A percentile compares a stretch with the other conserved stretches of the same genome.
These are phyloP conservation scores for Mythimna lalbum DNA, from an alignment of 2,888 invertebrate species.

Conservation along the genomic window DNA sequence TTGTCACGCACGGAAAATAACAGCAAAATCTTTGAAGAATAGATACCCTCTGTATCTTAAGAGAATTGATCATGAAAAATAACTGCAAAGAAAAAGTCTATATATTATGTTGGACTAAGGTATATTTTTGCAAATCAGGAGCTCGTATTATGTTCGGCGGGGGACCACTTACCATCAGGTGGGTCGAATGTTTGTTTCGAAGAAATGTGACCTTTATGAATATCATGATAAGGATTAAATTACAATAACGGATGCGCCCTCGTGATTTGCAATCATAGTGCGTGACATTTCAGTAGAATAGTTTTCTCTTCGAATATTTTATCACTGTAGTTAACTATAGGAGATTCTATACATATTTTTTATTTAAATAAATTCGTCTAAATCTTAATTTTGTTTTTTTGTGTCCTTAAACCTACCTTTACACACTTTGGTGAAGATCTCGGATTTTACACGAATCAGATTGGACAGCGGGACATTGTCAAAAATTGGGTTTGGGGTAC, in stretches of 20 bases:
- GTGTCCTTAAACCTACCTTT: background rate
- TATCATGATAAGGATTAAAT: background rate
- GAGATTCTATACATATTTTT: conserved; percentile 40
- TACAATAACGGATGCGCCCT: background rate
- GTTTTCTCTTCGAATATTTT: conserved; percentile 41
- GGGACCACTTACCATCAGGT: too few species aligned
- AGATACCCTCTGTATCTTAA: background rate
- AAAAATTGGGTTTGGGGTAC: too few species aligned
- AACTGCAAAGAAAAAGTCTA: background rate
- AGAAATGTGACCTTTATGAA: background rate
- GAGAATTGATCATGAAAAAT: background rate
- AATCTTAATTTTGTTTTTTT: conserved; percentile 3
- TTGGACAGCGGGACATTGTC: too few species aligned
- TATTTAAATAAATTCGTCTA: conserved; percentile 41
- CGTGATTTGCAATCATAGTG: background rate
- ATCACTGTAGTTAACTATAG: conserved; percentile 13
- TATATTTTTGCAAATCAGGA: conserved; percentile 1
- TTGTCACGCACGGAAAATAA: conserved; percentile 5
- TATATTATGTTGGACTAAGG: background rate
- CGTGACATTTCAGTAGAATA: conserved; percentile 20
- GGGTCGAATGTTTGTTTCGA: background rate
- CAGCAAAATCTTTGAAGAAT: background rate
- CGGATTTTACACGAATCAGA: too few species aligned
- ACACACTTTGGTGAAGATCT: background rate
- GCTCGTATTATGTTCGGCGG: background rate